Base-by-base conservation (phyloP, 2,888 invertebrate genomes). In the Leucophenga montana region DNA sequence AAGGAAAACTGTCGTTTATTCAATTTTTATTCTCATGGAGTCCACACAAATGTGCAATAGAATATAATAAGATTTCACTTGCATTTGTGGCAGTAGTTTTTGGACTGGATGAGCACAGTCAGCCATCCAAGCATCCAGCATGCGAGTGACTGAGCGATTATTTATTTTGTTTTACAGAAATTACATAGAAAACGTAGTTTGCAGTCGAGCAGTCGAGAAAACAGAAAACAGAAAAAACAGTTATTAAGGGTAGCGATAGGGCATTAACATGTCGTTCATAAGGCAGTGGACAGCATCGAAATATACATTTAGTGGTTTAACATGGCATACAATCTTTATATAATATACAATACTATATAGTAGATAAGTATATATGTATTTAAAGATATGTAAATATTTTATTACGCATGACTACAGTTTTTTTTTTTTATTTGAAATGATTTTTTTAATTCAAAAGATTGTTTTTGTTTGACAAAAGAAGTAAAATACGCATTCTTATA, bases 61-160 rank as follows among this genome's bases (percentile, higher is more conserved):
- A n/a, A n/a, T 64, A 48, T 48, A 62, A 62, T 62, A 62, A 62
- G 46, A 62, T 62, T 48, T 64, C 62, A 46, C 46, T 20, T 62
- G 62, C 46, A 62, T 46, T 62, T 44, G 62, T 46, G 61, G 61
- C 61, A n/a, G 61, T 39, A 39, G 39, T 39, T 39, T 39, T 61
- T 61, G 39, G 1, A 39, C 39, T 61, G 61, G 39, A 61, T 61
- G 33, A 61, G 18, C 61, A 39, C n/a, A 33, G 39, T 39, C 39
- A 27, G 27, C 11, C 39, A 39, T 39, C 9, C 39, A 39, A 39
- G 39, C 39, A 39, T 39, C 11, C 11, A 39, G 8, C 39, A 39
- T 39, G 39, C 39, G 11, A 16, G 53, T 20, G 53, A 13, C 20
- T 18, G 16, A 27, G 61, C 61, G 61, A 61, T 61, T 61, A 61